Evolutionary conservation across 2,888 invertebrate species (phyloP), one percentile per base, ranked within the genome.

Genomic region (Papilio elwesi): DNA sequence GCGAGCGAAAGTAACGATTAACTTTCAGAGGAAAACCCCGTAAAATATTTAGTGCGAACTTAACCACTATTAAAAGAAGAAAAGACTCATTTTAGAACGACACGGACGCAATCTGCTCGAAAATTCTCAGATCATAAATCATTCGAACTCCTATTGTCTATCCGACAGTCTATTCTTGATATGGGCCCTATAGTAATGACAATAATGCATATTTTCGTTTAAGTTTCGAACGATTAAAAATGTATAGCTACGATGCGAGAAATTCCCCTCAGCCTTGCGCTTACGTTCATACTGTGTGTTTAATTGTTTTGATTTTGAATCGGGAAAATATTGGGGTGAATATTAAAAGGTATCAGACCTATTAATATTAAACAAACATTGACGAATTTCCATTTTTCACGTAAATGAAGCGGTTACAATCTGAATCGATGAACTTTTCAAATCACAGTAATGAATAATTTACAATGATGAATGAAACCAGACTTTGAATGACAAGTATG

Each of bases 261-360:
- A 86, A 88, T 85, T 84, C 84, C 90, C 90, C 89, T 85, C 84
- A 80, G 78, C 79, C 82, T 81, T 81, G 78, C 81, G 84, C 82
- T 86, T 85, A 88, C 85, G 85, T 86, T 85, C 85, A 84, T 87
- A 85, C 85, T 81, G 79, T 85, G 86, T 83, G 82, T 87, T 91
- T 91, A 90, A 93, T 92, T 92, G 91, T 93, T 92, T 91, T 88
- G 89, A 87, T 92, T 92, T 90, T 82, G 84, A 87, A 86, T 85
- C 87, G 83, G 78, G 82, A 82, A 87, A 90, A 87, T 83, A 83
- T 78, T 76, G 81, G 89, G 89, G 89, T 90, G 89, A 83, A 90
- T 90, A 88, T 85, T 86, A 83, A 87, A 82, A 73, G 66, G 62
- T 69, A 26, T 63, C 70, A 51, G 63, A 53, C 51, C 55, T 74